Conservation (phyloP, 2,113 vertebrate genomes). For the Hystrix brachyura region DNA sequence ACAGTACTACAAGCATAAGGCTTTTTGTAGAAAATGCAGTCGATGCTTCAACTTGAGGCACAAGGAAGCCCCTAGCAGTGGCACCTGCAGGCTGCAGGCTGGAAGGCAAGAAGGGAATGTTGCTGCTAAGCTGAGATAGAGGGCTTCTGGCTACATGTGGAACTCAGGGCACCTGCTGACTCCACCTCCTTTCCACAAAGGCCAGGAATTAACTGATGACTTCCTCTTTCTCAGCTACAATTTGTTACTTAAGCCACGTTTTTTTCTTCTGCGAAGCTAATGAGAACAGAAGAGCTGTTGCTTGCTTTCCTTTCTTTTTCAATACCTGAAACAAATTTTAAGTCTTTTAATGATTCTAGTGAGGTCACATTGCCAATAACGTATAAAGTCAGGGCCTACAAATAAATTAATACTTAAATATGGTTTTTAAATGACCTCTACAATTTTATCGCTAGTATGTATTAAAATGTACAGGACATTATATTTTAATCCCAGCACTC, state of each 20-base stretch:
- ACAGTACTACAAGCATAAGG: neutral
- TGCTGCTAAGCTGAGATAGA: fast-evolving
- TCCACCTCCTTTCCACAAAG: neutral
- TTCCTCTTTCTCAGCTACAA: neutral
- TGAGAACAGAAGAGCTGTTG: neutral
- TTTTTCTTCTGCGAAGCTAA: neutral
- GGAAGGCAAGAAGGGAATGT: neutral
- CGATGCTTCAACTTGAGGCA: neutral
- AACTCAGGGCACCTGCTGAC: neutral
- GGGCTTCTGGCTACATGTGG: neutral
- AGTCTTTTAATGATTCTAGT: neutral
- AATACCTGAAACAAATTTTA: neutral
- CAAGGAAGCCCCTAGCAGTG: neutral
- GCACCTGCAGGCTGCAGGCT: neutral
- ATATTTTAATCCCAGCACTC: neutral
- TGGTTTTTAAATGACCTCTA: neutral
- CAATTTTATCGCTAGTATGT: neutral
- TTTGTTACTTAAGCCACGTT: neutral
- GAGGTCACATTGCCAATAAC: neutral
- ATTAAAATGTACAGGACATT: neutral
- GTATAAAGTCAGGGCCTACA: neutral
- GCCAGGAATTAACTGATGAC: neutral
- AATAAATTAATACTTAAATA: slow-evolving; percentile 27
- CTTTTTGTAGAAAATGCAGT: neutral
- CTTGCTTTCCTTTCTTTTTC: neutral